Conservation (phyloP, 2,113 vertebrate species). For the Aspidoscelis tigris region DNA sequence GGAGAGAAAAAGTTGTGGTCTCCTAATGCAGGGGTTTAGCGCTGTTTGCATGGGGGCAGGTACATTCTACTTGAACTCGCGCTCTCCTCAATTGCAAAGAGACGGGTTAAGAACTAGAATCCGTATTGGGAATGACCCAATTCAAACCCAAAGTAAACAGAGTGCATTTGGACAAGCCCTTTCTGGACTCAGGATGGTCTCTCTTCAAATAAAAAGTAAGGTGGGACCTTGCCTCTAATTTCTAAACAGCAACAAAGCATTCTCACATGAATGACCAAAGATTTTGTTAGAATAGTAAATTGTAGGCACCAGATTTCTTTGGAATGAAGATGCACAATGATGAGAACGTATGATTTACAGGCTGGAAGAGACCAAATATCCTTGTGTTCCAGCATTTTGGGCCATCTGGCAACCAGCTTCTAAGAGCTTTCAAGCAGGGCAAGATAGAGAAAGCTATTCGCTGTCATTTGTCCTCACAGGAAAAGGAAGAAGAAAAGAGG, state of each 20-base stretch:
- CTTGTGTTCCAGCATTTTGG: background rate
- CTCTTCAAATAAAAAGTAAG: too few relatives aligned
- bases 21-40: too few relatives aligned
- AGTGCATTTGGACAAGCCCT: too few relatives aligned
- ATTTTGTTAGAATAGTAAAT: conserved; percentile 27
- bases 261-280: conserved; percentile 12
- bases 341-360: background rate
- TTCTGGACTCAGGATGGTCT: too few relatives aligned
- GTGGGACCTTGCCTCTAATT: too few relatives aligned
- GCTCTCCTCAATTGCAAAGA: too few relatives aligned
- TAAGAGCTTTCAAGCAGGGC: background rate
- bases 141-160: too few relatives aligned
- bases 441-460: background rate
- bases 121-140: too few relatives aligned
- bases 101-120: too few relatives aligned
- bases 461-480: background rate
- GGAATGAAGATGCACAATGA: conserved; percentile 26
- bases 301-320: conserved; percentile 22
- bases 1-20: too few relatives aligned
- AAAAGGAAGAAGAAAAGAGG: background rate
- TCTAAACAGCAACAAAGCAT: conserved; percentile 27
- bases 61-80: too few relatives aligned
- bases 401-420: background rate
- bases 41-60: too few relatives aligned
- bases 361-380: background rate